phyloP scores from a whole-genome alignment of 2,888 invertebrate genomes.

The Cabera pusaria region DNA sequence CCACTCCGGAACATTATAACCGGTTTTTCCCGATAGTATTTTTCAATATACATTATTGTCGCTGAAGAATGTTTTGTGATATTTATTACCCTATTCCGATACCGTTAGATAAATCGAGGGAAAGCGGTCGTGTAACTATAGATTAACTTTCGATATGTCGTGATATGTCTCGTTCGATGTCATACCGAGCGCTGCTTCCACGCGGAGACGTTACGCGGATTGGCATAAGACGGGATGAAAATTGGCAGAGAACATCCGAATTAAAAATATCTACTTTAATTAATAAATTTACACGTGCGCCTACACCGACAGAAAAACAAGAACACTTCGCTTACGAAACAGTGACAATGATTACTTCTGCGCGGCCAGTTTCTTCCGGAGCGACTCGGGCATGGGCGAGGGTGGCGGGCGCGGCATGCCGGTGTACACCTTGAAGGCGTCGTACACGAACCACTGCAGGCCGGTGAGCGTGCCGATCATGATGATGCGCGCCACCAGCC shows the following conservation, averaged over 20 bases:
- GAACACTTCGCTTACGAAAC: too few relatives aligned
- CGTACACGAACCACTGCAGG: conserved; percentile 97
- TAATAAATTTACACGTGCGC: too few relatives aligned
- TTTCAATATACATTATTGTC: conserved; percentile 43
- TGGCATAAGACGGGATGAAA: too few relatives aligned
- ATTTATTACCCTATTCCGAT: conserved; percentile 28
- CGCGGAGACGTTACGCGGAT: too few relatives aligned
- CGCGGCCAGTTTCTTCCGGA: conserved; percentile 50
- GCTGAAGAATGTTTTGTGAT: conserved; percentile 26
- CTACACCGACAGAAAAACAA: too few relatives aligned
- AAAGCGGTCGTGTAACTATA: conserved; percentile 13
- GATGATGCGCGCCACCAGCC: conserved; percentile 92
- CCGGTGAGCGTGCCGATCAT: conserved; percentile 97
- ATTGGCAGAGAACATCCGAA: too few relatives aligned
- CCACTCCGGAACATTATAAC: conserved; percentile 45
- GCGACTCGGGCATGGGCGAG: conserved; percentile 87
- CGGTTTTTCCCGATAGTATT: conserved; percentile 48
- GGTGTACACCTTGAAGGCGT: conserved; percentile 92
- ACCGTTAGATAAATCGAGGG: conserved; percentile 22
- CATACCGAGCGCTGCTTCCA: background rate
- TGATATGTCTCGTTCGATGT: conserved; percentile 6
- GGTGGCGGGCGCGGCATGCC: conserved; percentile 93
- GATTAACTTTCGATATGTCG: too few relatives aligned
- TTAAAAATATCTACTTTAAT: too few relatives aligned
- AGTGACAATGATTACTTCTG: too few relatives aligned